A percentile compares a stretch with the other conserved stretches of the same genome.
These are phyloP conservation scores for Ormyrus pomaceus DNA, from an alignment of 2,888 invertebrate genomes.

Conservation along the genomic window DNA sequence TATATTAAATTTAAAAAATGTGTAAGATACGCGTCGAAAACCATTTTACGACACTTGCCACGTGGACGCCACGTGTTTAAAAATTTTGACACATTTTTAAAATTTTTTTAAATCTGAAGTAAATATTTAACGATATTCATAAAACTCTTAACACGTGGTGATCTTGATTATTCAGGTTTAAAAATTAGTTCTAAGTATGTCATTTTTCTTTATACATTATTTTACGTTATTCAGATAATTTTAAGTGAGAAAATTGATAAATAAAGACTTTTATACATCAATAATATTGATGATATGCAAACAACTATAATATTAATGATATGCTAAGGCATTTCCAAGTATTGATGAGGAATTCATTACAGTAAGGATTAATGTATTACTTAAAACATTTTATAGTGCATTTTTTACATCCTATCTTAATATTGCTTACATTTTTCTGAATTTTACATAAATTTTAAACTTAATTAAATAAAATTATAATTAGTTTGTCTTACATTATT, in stretches of 20 bases:
- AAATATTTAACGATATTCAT: not conserved
- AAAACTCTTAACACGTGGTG: not conserved
- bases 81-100: not conserved
- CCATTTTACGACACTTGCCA: constrained; percentile 30
- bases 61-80: constrained; percentile 45
- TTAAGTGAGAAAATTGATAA: no score
- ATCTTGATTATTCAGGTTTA: not conserved
- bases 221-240: not conserved
- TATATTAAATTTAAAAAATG: not conserved
- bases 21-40: constrained; percentile 12
- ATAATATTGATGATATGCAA: no score
- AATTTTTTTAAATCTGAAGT: not conserved
- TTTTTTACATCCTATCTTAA: no score
- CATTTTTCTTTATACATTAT: not conserved
- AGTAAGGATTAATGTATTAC: no score
- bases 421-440: no score
- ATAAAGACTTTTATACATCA: no score
- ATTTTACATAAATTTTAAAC: not conserved
- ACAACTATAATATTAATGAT: no score
- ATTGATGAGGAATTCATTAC: no score
- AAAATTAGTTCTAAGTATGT: not conserved
- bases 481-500: not conserved
- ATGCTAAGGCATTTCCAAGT: no score
- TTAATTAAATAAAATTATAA: not conserved
- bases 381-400: no score